Percentiles rank a stretch among this genome's conserved stretches.
These are phyloP conservation scores for Vulpes lagopus DNA, from an alignment of 2,113 vertebrate species.

Conservation along the genomic window DNA sequence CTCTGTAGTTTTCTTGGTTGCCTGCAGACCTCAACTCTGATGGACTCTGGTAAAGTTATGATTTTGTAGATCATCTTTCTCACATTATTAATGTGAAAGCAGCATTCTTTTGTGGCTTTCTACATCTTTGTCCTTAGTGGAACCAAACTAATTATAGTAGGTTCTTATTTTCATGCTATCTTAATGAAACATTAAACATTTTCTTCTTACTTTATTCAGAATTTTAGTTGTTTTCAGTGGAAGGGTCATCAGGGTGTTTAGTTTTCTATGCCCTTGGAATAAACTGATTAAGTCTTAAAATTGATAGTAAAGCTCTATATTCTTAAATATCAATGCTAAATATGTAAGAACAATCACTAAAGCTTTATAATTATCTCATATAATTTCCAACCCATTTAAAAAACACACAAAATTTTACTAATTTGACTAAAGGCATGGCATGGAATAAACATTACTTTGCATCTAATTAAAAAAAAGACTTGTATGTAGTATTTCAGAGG, in stretches of 20 bases:
- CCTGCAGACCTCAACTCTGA: not conserved
- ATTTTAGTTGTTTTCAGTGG: constrained; percentile 1
- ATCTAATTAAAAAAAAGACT: not conserved
- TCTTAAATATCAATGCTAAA: not conserved
- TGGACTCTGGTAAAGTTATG: not conserved
- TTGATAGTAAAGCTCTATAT: not conserved
- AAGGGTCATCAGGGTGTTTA: not conserved
- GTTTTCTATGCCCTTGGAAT: not conserved
- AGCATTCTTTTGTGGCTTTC: not conserved
- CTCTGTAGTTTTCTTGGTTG: not conserved
- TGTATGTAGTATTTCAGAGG: not conserved
- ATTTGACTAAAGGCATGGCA: not conserved
- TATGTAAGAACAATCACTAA: not conserved
- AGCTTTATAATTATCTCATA: not conserved
- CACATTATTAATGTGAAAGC: not conserved
- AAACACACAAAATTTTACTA: not conserved
- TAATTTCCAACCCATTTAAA: not conserved
- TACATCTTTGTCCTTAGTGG: not conserved
- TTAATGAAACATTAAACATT: not conserved
- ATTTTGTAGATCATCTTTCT: not conserved
- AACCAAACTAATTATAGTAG: not conserved
- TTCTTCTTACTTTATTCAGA: not conserved
- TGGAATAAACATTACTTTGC: not conserved
- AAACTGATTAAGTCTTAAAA: not conserved
- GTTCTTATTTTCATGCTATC: not conserved